phyloP scores from a whole-genome alignment of 2,113 vertebrate genomes.

The Pomatorhinus ruficollis region DNA sequence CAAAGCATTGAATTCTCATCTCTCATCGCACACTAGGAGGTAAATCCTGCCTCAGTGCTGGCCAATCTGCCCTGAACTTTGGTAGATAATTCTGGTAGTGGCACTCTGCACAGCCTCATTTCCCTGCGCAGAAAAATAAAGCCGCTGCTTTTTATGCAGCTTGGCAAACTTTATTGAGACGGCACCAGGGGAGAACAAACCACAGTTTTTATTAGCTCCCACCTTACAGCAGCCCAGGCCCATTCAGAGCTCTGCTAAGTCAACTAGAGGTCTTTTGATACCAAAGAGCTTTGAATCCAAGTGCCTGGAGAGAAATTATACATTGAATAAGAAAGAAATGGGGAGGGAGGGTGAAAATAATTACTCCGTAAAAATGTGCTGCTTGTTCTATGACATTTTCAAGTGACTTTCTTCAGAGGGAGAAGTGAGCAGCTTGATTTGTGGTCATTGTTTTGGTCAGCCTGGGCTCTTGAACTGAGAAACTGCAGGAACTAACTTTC shows the following conservation, averaged over 20 bases:
- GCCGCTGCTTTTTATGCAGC: neutral
- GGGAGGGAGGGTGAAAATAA: neutral
- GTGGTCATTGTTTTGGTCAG: conserved; percentile 31
- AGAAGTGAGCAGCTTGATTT: conserved; percentile 42
- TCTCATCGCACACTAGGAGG: conserved; percentile 27
- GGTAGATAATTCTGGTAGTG: neutral
- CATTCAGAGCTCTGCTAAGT: neutral
- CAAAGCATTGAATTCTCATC: conserved; percentile 45
- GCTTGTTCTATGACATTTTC: conserved; percentile 33
- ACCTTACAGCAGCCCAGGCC: neutral
- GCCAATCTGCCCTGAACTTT: neutral
- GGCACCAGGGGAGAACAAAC: neutral
- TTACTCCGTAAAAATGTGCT: neutral
- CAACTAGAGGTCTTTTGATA: neutral
- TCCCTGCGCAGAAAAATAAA: neutral
- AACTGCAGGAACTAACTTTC: conserved; percentile 39
- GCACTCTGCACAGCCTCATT: neutral
- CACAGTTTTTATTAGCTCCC: neutral
- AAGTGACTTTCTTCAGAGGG: conserved; percentile 28
- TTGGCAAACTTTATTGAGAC: neutral
- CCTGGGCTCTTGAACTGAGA: conserved; percentile 1
- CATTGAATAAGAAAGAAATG: neutral
- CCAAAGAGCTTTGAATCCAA: neutral
- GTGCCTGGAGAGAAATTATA: neutral
- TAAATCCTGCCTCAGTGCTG: conserved; percentile 22